Evolutionary conservation across 2,888 invertebrate species (phyloP), one percentile per base, ranked within the genome.

Genomic region (Plagodis dolabraria): DNA sequence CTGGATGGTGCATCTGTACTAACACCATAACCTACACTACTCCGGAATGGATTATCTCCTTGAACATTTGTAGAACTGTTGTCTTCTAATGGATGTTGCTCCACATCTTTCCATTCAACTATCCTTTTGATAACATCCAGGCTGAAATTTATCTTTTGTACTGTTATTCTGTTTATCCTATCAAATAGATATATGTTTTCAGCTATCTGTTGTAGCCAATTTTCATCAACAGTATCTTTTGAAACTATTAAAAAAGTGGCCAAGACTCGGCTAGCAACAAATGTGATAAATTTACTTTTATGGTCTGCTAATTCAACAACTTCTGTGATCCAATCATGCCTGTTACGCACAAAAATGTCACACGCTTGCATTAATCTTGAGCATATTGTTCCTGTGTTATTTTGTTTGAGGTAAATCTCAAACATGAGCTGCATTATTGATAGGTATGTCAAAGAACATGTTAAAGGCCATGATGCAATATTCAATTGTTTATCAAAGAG

Each of bases 71-170:
- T 81, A 65, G 88, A 87, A 68, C 85, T 93, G 64, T 93, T 94
- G 62, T 97, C 97, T 77, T 97, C 97, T 43, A 97, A 81, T 0
- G 97, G 96, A 90, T 97, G 97, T 71, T 95, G 94, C 79, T 96
- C 95, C 35, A 96, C 89, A 85, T 98, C 97, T 77, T 97, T 97
- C 96, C 97, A 97, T 79, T 98, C 97, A 0, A 98, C 96, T 74
- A 98, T 96, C 71, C 97, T 94, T 78, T 97, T 97, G 52, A 98
- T 96, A 47, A 98, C 95, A 80, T 97, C 97, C 71, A 98, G 89
- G 66, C 96, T 96, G 83, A 97, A 97, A 74, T 96, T 95, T 82
- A 97, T 96, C 83, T 96, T 96, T 76, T 95, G 94, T 55, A 96
- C 94, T 56, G 95, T 94, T 54, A 93, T 90, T 77, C 94, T 94